Percentiles rank a stretch among this genome's conserved stretches.
Evolutionary conservation across 2,113 vertebrate species (phyloP).

Genomic region (Anarrhichthys ocellatus): DNA sequence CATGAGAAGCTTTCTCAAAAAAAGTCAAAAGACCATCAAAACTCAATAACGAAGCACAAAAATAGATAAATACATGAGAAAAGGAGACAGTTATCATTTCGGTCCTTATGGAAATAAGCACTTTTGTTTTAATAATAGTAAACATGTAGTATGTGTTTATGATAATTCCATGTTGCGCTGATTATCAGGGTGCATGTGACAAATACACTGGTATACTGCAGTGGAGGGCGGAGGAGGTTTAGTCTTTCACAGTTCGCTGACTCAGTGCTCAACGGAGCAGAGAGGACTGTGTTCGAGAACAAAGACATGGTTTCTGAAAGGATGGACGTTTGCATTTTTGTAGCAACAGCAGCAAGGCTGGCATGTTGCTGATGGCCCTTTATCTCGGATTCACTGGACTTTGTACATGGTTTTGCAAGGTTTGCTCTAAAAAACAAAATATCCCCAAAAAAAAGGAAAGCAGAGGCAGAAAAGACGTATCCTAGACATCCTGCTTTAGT

Average conservation of each 20-base stretch:
- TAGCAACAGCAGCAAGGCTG: not conserved
- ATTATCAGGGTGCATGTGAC: slow-evolving; percentile 21
- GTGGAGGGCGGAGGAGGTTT: slow-evolving; percentile 26
- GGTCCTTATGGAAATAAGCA: not conserved
- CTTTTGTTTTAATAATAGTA: not conserved
- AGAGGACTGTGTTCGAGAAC: slow-evolving; percentile 13
- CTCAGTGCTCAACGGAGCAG: slow-evolving; percentile 41
- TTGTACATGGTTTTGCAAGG: not conserved
- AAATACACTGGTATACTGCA: not conserved
- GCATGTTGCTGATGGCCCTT: not conserved
- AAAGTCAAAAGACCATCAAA: not conserved
- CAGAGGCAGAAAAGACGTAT: not conserved
- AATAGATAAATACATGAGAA: not conserved
- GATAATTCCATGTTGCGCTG: not conserved
- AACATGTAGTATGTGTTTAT: not conserved
- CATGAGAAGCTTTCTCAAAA: not conserved
- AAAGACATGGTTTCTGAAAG: slow-evolving; percentile 19
- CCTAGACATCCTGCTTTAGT: no score
- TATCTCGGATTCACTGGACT: not conserved
- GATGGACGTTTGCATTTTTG: not conserved
- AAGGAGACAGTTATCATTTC: not conserved
- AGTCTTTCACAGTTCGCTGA: slow-evolving; percentile 44
- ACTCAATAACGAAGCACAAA: not conserved
- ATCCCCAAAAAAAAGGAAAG: not conserved
- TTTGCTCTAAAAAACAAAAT: not conserved